Percentiles rank a stretch among this genome's conserved stretches.
Conservation (phyloP, 2,888 invertebrate species). For the Heliothis peltigera region DNA sequence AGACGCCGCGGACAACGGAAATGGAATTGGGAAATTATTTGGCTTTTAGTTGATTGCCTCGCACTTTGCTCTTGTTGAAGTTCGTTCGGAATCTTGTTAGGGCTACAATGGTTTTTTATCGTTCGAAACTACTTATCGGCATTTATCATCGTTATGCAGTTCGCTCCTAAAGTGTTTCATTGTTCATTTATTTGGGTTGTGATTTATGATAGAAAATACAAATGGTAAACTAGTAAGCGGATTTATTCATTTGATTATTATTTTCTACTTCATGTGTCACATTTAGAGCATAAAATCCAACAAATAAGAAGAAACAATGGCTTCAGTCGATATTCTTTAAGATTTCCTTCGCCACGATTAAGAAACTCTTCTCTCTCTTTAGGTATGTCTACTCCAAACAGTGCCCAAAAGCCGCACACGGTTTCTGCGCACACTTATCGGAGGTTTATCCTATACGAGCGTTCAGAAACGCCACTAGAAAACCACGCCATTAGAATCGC, state of each 20-base stretch:
- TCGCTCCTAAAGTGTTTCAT: conserved; percentile 8
- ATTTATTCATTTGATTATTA: neutral
- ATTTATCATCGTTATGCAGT: conserved; percentile 42
- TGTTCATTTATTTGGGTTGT: conserved; percentile 17
- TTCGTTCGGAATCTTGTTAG: conserved; percentile 21
- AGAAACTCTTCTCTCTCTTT: too few species aligned
- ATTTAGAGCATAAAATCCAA: too few species aligned
- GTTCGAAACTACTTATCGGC: conserved; percentile 25
- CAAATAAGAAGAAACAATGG: too few species aligned
- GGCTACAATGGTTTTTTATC: conserved; percentile 33
- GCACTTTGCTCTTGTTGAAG: conserved; percentile 54
- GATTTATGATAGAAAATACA: neutral
- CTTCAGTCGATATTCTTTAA: too few species aligned
- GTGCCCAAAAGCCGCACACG: too few species aligned
- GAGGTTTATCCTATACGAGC: too few species aligned
- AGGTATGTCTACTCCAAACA: too few species aligned
- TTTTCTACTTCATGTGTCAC: too few species aligned
- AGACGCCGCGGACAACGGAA: conserved; percentile 78
- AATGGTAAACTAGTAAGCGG: neutral
- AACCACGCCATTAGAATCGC: too few species aligned
- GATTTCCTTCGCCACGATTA: too few species aligned
- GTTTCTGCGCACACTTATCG: too few species aligned
- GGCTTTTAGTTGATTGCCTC: conserved; percentile 87
- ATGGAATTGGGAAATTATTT: conserved; percentile 88
- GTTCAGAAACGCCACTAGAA: too few species aligned